Base-by-base conservation (phyloP, 2,113 vertebrate genomes). In the Mungos mungo region DNA sequence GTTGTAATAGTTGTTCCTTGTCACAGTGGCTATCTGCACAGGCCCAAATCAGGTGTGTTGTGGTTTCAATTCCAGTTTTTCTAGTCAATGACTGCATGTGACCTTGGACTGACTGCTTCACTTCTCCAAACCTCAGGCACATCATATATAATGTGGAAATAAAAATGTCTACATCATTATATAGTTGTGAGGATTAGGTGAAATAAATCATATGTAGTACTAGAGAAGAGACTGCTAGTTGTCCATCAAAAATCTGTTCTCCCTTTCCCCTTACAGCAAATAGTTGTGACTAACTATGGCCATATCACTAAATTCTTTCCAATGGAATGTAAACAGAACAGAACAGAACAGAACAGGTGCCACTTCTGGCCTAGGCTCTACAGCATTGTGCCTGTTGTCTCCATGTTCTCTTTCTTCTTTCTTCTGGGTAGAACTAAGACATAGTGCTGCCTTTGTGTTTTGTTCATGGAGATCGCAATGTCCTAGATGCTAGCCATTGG, bases 1-100 rank as follows among this genome's bases (percentile, higher is more conserved):
- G 3, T 38, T 38, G n/a, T 65, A 14, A 29, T 72, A 54, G 7
- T 38, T 63, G 3, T 25, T 19, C 54, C 27, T 41, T 88, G 8
- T 79, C 33, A 16, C 38, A 15, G 13, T 50, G 31, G 3, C 29
- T 65, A 1, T 21, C 52, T 38, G 2, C 33, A 29, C 12, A 76
- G 50, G 45, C 19, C 69, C 11, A 95, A 80, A 23, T 83, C 47
- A 83, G 71, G 19, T 50, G 4, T 66, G n/a, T 25, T 72, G 25
- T 7, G 41, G 27, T 90, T 97, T 89, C 23, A 96, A 88, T 97
- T 71, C 19, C 4, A 84, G 5, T 41, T 93, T 74, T 97, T 72
- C 23, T 95, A 6, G 60, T 96, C 66, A 72, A 35, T 96, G 33
- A 23, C 31, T 97, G 76, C 83, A 60, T 93, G 15, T 95, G 95